phyloP scores from a whole-genome alignment of 1,140 invertebrate genomes.

The Drosophila orena region DNA sequence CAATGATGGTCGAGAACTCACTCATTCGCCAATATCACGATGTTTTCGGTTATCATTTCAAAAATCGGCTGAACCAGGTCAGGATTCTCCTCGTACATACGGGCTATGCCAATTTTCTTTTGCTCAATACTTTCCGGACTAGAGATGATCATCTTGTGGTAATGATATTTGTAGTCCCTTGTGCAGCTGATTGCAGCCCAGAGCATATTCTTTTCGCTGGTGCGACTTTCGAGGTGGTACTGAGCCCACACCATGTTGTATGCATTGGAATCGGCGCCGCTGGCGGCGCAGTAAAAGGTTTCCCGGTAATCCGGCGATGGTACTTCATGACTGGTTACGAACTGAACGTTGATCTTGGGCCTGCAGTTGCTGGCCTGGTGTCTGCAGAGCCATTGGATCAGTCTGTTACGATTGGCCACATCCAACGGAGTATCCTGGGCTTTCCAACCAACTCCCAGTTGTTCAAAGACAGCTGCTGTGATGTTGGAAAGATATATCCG shows the following conservation, averaged over 20 bases:
- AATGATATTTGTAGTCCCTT: conserved; percentile 19
- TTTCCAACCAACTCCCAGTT: conserved; percentile 48
- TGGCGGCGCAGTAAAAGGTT: conserved; percentile 87
- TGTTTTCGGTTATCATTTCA: conserved; percentile 40
- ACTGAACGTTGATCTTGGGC: conserved; percentile 43
- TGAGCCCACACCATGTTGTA: conserved; percentile 1
- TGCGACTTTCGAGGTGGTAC: conserved; percentile 24
- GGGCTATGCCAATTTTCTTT: conserved; percentile 71
- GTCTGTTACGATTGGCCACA: conserved; percentile 74
- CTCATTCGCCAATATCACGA: conserved; percentile 41
- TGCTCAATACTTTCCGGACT: background rate
- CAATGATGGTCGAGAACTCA: conserved; percentile 33
- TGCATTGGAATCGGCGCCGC: conserved; percentile 76
- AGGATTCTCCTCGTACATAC: conserved; percentile 83
- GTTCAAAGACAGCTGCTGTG: conserved; percentile 29
- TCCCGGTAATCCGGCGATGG: conserved; percentile 86
- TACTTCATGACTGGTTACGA: background rate
- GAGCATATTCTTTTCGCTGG: conserved; percentile 44
- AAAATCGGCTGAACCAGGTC: conserved; percentile 76
- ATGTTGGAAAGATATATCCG: conserved; percentile 47
- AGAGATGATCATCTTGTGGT: conserved; percentile 44
- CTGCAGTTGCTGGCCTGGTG: conserved; percentile 85
- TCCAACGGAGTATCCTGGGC: conserved; percentile 55
- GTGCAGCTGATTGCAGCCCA: conserved; percentile 65
- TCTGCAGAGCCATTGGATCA: conserved; percentile 86